Percentiles rank a stretch among this genome's conserved stretches.
These are phyloP conservation scores for Rhodeus uyekii DNA, from an alignment of 2,797 vertebrate species.

Conservation along the genomic window DNA sequence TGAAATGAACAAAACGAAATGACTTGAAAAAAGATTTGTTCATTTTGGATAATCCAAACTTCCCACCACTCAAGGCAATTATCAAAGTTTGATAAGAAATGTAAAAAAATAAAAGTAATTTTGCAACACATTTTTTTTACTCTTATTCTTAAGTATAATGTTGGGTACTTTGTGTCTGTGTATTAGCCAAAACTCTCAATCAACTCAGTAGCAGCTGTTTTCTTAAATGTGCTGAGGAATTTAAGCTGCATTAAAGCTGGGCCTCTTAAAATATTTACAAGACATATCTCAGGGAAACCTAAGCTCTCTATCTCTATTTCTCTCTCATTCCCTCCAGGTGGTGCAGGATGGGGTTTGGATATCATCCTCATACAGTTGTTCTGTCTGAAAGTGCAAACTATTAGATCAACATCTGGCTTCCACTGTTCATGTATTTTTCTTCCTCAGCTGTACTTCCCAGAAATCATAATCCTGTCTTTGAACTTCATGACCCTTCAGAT, in stretches of 20 bases:
- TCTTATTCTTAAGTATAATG: not conserved
- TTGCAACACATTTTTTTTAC: too few species aligned
- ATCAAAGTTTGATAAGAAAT: too few species aligned
- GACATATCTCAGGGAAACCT: conserved; percentile 36
- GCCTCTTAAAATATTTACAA: conserved; percentile 36
- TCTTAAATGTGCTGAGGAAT: conserved; percentile 21
- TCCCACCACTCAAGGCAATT: too few species aligned
- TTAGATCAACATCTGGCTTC: conserved; percentile 44
- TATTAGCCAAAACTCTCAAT: conserved; percentile 7
- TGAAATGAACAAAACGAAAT: too few species aligned
- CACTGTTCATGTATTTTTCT: conserved; percentile 15
- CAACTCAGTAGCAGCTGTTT: conserved; percentile 29
- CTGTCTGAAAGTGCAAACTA: conserved; percentile 17
- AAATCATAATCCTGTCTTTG: conserved; percentile 32
- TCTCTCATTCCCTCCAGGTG: conserved; percentile 12
- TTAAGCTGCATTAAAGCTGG: conserved; percentile 21
- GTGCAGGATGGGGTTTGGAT: conserved; percentile 12
- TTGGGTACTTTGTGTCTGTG: not conserved
- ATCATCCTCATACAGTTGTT: conserved; percentile 23
- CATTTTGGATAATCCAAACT: too few species aligned
- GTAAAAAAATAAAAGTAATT: too few species aligned
- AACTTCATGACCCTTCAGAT: conserved; percentile 25
- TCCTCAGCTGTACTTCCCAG: conserved; percentile 32
- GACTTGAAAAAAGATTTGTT: too few species aligned
- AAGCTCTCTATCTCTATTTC: conserved; percentile 18